Base-by-base conservation (phyloP, 2,888 invertebrate genomes). In the Drosophila anomalipes region DNA sequence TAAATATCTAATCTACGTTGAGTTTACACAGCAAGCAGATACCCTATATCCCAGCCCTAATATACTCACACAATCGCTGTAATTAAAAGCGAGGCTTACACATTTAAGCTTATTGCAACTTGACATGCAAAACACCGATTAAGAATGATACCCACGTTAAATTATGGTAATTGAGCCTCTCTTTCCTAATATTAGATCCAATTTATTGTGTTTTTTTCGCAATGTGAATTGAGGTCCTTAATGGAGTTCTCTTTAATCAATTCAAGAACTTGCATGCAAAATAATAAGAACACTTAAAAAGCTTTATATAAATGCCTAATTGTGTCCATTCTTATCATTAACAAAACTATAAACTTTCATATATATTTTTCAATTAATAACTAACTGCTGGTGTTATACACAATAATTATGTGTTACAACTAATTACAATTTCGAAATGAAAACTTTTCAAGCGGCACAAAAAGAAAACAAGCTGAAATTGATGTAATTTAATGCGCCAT, bases 401-500 rank as follows among this genome's bases (percentile, higher is more conserved):
- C 33, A 39, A 47, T 26, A 26, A 47, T 47, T 26, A 16, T 9
- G 47, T 47, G 47, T 26, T 26, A 44, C 12, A 41, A 44, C 16
- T 22, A 47, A 35, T 39, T 19, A 35, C n/a, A 28, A 30, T 61
- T 60, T 32, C 44, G 44, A 60, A 69, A 75, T 41, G 64, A 61
- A 61, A 66, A 62, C 37, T 51, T 52, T 54, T 32, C 39, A 30
- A 57, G 54, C 26, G 28, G 53, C 61, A 61, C 58, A 32, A 47
- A 53, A 61, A 53, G 37, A 39, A 54, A 70, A 57, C 49, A 72
- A 57, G 53, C 53, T 22, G 3, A 32, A 72, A 47, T 68, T 53
- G 65, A 79, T 61, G 56, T 65, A 68, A 80, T 76, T 71, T 35
- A 75, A 75, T 68, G 61, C 54, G 28, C 74, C 54, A 47, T 53